Evolutionary conservation across 2,888 invertebrate species (phyloP).

Genomic region (Elmis aenea): DNA sequence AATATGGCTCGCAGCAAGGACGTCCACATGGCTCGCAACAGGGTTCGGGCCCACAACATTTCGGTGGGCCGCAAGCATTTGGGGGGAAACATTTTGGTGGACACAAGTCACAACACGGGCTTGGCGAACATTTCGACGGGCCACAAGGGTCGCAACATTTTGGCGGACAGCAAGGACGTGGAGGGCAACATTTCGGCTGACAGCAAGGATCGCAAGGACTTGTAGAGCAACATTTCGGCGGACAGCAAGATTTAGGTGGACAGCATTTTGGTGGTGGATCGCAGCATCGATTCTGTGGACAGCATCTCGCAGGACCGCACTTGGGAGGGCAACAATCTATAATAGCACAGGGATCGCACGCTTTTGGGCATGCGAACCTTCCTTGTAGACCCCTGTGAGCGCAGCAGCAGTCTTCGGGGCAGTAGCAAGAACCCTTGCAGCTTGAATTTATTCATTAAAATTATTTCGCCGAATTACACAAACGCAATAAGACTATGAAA

Average conservation of each 20-base stretch:
- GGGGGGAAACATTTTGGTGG: conserved; percentile 3
- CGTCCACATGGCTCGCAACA: conserved; percentile 5
- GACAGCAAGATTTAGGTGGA: conserved; percentile 26
- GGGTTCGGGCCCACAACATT: background rate
- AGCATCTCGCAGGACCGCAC: conserved; percentile 13
- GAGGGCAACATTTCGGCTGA: conserved; percentile 10
- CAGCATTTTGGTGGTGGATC: conserved; percentile 8
- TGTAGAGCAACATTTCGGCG: conserved; percentile 18
- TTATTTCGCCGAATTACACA: too few relatives aligned
- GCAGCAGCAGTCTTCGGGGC: conserved; percentile 24
- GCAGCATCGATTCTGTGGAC: conserved; percentile 13
- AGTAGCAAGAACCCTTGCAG: conserved; percentile 26
- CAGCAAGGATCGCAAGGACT: conserved; percentile 3
- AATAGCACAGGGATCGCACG: conserved; percentile 21
- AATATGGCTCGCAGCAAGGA: conserved; percentile 8
- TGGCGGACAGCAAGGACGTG: conserved; percentile 5
- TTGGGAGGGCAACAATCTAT: conserved; percentile 12
- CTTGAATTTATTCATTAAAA: conserved; percentile 3
- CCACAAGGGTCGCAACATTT: conserved; percentile 1
- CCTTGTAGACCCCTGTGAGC: conserved; percentile 19
- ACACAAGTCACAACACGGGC: background rate
- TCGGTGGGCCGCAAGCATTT: conserved; percentile 21
- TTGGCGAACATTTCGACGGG: background rate
- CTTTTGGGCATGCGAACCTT: conserved; percentile 15
- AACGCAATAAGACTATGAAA: too few relatives aligned